phyloP scores from a whole-genome alignment of 2,113 vertebrate genomes.

The Apteryx owenii region DNA sequence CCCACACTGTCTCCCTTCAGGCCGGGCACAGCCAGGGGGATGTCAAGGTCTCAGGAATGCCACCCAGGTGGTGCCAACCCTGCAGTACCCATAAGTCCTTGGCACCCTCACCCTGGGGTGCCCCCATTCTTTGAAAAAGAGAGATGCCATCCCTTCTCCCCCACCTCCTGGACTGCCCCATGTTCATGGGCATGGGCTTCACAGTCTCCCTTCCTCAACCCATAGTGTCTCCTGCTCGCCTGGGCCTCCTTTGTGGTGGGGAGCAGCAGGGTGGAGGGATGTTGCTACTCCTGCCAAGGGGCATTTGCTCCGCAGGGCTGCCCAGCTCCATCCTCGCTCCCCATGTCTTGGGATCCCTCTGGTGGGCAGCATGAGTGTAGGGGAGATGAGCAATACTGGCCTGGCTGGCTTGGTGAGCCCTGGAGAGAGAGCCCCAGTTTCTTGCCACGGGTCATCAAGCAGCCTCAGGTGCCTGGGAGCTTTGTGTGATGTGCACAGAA shows the following conservation, averaged over 20 bases:
- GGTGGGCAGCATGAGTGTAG: background rate
- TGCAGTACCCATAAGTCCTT: background rate
- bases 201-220: too few species aligned
- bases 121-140: background rate
- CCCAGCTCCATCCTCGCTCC: background rate
- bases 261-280: too few species aligned
- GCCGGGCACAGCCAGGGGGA: fast-evolving
- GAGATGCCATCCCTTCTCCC: too few species aligned
- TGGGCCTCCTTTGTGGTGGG: too few species aligned
- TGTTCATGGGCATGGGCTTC: too few species aligned
- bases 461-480: fast-evolving
- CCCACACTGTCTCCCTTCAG: background rate
- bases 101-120: background rate
- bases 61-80: background rate
- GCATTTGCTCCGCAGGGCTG: too few species aligned
- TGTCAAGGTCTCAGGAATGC: background rate
- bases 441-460: background rate
- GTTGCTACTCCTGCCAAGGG: too few species aligned
- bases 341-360: background rate
- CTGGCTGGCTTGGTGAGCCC: background rate
- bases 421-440: too few species aligned
- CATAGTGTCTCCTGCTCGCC: too few species aligned
- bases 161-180: too few species aligned
- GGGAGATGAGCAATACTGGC: background rate
- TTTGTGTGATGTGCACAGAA: background rate